Conservation (phyloP, 2,888 invertebrate species). For the Lasioglossum marginatum region DNA sequence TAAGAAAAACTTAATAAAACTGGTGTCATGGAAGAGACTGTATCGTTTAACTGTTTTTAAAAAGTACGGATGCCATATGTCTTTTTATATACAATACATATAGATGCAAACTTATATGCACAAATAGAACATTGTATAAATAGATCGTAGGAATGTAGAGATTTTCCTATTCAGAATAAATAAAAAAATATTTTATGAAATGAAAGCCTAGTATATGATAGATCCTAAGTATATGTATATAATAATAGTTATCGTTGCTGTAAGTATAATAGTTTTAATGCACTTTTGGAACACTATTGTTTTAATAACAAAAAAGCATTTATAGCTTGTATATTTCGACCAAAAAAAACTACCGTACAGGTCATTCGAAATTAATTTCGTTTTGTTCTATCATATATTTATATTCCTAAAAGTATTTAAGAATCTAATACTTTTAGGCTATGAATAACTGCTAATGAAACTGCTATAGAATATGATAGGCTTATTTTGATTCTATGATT, state of each 20-base stretch:
- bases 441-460: no score
- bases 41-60: conserved; percentile 23
- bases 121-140: conserved; percentile 22
- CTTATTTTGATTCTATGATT: conserved; percentile 29
- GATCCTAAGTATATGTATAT: conserved; percentile 16
- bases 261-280: conserved; percentile 16
- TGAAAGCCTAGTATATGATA: conserved; percentile 6
- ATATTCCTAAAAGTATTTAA: not conserved
- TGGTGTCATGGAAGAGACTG: conserved; percentile 41
- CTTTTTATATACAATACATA: conserved; percentile 18
- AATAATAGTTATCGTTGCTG: conserved; percentile 34
- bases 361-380: not conserved
- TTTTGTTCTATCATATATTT: conserved; percentile 5
- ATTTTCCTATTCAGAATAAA: conserved; percentile 39
- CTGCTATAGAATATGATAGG: conserved; percentile 19
- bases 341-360: not conserved
- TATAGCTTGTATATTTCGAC: conserved; percentile 1
- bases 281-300: conserved; percentile 25
- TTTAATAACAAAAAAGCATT: conserved; percentile 17
- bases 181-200: conserved; percentile 27
- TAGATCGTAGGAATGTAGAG: conserved; percentile 48
- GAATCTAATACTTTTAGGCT: conserved; percentile 9
- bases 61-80: conserved; percentile 20
- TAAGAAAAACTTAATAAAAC: conserved; percentile 25
- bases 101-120: conserved; percentile 29